phyloP scores from a whole-genome alignment of 2,113 vertebrate species.

The Centropus bengalensis region DNA sequence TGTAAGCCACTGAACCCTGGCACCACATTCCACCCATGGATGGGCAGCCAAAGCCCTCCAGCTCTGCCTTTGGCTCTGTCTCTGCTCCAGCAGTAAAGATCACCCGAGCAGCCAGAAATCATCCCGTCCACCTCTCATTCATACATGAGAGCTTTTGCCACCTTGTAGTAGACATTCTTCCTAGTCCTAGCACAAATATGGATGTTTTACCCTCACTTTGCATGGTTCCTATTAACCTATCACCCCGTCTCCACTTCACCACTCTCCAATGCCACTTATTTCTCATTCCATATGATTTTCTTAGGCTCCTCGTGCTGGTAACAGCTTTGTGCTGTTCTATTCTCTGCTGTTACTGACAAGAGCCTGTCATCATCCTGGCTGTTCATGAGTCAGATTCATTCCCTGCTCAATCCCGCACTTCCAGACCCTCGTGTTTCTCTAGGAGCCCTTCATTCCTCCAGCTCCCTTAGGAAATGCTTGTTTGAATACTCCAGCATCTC shows the following conservation, averaged over 20 bases:
- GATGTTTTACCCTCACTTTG: not conserved
- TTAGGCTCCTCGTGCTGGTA: not conserved
- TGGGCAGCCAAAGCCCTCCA: not conserved
- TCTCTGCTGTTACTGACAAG: conserved; percentile 6
- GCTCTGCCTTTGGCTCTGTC: not conserved
- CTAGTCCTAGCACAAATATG: not conserved
- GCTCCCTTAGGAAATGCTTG: not conserved
- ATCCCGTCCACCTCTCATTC: too few relatives aligned
- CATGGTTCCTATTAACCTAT: not conserved
- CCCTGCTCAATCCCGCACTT: not conserved
- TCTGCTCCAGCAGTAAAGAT: not conserved
- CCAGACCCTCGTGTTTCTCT: not conserved
- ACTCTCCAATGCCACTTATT: not conserved
- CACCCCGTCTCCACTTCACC: not conserved
- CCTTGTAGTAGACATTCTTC: not conserved
- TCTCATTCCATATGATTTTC: not conserved
- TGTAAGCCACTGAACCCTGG: not conserved
- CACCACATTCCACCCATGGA: not conserved
- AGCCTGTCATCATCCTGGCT: conserved; percentile 30
- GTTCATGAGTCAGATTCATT: not conserved
- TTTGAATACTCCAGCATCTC: not conserved
- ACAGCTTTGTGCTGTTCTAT: conserved; percentile 18
- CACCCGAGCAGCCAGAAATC: not conserved
- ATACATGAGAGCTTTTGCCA: not conserved
- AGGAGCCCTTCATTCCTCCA: not conserved